These are phyloP conservation scores for Macrostomum cliftonense DNA, from an alignment of 2,888 invertebrate species.

Conservation along the genomic window DNA sequence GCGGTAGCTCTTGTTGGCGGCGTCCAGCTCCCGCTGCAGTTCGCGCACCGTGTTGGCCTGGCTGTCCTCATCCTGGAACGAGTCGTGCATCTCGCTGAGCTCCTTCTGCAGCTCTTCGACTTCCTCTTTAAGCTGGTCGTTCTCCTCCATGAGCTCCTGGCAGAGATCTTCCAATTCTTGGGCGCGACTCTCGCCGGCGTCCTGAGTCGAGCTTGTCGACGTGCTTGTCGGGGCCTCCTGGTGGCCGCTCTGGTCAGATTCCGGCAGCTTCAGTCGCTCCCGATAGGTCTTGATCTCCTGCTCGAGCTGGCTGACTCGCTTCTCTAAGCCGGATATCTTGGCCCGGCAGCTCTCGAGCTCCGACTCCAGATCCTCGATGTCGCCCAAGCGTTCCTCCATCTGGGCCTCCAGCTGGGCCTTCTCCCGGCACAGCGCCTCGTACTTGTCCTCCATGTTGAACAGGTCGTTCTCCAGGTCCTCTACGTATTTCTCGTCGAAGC, in stretches of 20 bases:
- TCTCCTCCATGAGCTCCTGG: conserved; percentile 83
- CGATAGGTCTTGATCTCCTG: conserved; percentile 16
- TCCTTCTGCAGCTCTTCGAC: conserved; percentile 79
- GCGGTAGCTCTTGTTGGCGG: conserved; percentile 88
- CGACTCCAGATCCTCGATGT: conserved; percentile 55
- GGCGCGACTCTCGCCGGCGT: neutral
- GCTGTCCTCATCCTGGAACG: conserved; percentile 26
- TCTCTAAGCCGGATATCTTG: conserved; percentile 16
- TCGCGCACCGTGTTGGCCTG: conserved; percentile 43
- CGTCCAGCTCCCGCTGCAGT: conserved; percentile 78
- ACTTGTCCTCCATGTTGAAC: conserved; percentile 12
- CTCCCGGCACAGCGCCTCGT: conserved; percentile 11
- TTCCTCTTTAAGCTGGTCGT: conserved; percentile 78
- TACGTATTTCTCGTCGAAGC: conserved; percentile 7
- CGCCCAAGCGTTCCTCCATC: conserved; percentile 49
- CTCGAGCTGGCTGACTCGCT: conserved; percentile 17
- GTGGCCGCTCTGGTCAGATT: conserved; percentile 7
- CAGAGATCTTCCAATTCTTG: conserved; percentile 68
- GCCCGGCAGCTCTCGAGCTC: conserved; percentile 43
- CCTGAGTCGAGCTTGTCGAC: neutral
- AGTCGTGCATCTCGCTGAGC: conserved; percentile 93
- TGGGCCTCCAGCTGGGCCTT: conserved; percentile 49
- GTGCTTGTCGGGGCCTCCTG: neutral
- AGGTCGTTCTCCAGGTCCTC: conserved; percentile 9
- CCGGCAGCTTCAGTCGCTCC: conserved; percentile 11